Percentiles rank a stretch among this genome's conserved stretches.
phyloP scores from a whole-genome alignment of 35 echinoderm and acorn worm species.

The Anneissia japonica region DNA sequence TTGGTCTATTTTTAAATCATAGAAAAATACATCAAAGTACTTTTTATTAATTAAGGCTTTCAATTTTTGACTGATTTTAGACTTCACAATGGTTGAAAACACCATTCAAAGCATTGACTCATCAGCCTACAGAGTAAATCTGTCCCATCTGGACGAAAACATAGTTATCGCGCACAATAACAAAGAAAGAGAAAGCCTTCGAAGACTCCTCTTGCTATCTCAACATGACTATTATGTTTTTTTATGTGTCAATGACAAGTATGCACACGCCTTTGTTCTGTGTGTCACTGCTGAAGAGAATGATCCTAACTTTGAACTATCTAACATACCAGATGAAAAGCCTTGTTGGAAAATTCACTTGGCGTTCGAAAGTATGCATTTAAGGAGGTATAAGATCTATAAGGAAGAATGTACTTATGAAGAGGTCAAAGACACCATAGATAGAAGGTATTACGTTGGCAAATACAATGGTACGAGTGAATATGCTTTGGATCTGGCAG shows the following conservation, averaged over 20 bases:
- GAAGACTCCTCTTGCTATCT: slow-evolving; percentile 14
- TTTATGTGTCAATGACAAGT: slow-evolving; percentile 11
- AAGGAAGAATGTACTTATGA: neutral
- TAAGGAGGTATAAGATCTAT: slow-evolving; percentile 42
- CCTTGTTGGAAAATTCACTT: slow-evolving; percentile 29
- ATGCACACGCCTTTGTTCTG: slow-evolving; percentile 44
- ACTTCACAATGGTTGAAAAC: slow-evolving; percentile 31
- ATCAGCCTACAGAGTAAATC: slow-evolving; percentile 39
- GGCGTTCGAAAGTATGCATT: slow-evolving; percentile 10
- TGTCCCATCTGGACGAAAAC: slow-evolving; percentile 16
- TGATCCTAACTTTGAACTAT: neutral
- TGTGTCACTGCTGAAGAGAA: slow-evolving; percentile 11
- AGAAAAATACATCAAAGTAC: neutral
- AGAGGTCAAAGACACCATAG: slow-evolving; percentile 7
- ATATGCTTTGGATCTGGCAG: slow-evolving; percentile 29
- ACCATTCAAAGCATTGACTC: slow-evolving; percentile 30
- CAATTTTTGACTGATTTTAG: neutral
- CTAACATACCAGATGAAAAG: slow-evolving; percentile 2
- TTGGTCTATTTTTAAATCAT: neutral
- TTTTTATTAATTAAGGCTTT: neutral
- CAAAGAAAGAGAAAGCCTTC: neutral
- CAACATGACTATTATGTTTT: slow-evolving; percentile 31
- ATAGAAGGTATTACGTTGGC: slow-evolving; percentile 22
- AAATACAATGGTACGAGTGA: slow-evolving; percentile 21
- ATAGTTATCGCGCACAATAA: slow-evolving; percentile 20